A percentile compares a stretch with the other conserved stretches of the same genome.
Conservation (phyloP, 2,888 invertebrate species). For the Pilophorus perplexus region DNA sequence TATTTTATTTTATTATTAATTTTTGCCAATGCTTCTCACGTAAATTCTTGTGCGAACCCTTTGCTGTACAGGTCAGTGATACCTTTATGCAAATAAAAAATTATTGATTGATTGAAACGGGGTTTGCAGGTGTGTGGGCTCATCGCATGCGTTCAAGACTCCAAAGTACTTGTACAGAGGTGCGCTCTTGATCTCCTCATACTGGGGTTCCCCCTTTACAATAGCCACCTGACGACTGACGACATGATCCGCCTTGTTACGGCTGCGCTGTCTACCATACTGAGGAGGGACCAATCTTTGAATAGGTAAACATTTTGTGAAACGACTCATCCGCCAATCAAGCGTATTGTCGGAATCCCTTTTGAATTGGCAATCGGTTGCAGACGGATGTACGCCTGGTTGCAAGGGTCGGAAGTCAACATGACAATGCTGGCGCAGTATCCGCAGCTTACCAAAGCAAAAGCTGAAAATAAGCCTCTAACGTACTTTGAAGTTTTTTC, state of each 20-base stretch:
- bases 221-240: conserved; percentile 64
- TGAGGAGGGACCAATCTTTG: conserved; percentile 84
- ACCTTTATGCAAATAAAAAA: too few relatives aligned
- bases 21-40: too few relatives aligned
- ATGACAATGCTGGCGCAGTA: conserved; percentile 53
- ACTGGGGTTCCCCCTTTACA: conserved; percentile 80
- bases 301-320: conserved; percentile 60
- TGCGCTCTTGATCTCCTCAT: conserved; percentile 79
- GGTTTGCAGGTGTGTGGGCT: conserved; percentile 69
- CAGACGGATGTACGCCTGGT: conserved; percentile 78
- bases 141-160: conserved; percentile 76
- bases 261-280: conserved; percentile 69
- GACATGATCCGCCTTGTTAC: conserved; percentile 72
- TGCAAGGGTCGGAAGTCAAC: conserved; percentile 70
- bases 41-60: too few relatives aligned
- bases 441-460: conserved; percentile 51
- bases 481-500: conserved; percentile 68
- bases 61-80: too few relatives aligned
- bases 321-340: background rate
- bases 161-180: conserved; percentile 77
- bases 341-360: conserved; percentile 36
- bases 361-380: too few relatives aligned
- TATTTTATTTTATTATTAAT: too few relatives aligned
- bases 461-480: conserved; percentile 51
- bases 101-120: too few relatives aligned